Evolutionary conservation across 1,140 invertebrate species (phyloP).

Genomic region (Pectinophora gossypiella): DNA sequence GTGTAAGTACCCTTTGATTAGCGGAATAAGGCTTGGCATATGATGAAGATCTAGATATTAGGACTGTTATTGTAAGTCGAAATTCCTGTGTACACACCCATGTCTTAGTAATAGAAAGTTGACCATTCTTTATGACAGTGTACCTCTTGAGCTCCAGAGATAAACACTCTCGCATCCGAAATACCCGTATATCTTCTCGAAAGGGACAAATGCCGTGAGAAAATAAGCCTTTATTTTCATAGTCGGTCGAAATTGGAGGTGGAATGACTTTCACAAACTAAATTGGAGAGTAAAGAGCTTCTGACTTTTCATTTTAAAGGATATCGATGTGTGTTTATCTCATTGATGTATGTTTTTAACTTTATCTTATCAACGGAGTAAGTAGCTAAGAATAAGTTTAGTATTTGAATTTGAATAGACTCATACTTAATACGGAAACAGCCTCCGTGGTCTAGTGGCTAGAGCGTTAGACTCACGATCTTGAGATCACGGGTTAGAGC

Average conservation of each 20-base stretch:
- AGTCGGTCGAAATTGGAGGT: conserved; percentile 6
- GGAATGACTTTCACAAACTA: not conserved
- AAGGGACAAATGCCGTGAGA: conserved; percentile 58
- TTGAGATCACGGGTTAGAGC: too few relatives aligned
- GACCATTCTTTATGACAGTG: not conserved
- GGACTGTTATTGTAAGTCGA: too few relatives aligned
- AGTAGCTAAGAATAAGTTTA: too few relatives aligned
- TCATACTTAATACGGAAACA: too few relatives aligned
- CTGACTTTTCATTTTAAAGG: not conserved
- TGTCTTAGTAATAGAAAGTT: not conserved
- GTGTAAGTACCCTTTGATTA: too few relatives aligned
- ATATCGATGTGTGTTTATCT: not conserved
- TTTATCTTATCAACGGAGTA: not conserved
- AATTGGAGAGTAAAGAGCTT: not conserved
- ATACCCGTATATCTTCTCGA: conserved; percentile 53
- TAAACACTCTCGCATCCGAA: conserved; percentile 56
- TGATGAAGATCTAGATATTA: too few relatives aligned
- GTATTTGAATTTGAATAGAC: too few relatives aligned
- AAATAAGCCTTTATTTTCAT: conserved; percentile 55
- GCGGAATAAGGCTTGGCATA: too few relatives aligned
- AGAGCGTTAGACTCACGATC: too few relatives aligned
- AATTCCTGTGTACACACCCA: too few relatives aligned
- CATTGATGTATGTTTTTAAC: not conserved
- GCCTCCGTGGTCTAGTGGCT: too few relatives aligned
- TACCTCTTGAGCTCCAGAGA: conserved; percentile 28